These are phyloP conservation scores for Machimus atricapillus DNA, from an alignment of 2,888 invertebrate species.

Conservation along the genomic window DNA sequence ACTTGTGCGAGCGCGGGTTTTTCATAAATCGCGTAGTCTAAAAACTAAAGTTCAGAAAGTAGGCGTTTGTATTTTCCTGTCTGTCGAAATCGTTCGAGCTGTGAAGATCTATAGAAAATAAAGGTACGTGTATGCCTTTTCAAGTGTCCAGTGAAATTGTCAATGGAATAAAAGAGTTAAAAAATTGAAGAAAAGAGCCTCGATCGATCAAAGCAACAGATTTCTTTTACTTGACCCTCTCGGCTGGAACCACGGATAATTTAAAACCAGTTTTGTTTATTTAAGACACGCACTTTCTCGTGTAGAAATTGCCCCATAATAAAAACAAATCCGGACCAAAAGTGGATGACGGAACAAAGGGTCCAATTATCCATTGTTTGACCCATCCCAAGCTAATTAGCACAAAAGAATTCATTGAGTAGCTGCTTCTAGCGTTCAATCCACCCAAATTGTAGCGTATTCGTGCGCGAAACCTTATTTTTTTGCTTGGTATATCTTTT, in stretches of 20 bases:
- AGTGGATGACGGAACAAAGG: not conserved
- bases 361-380: constrained; percentile 1
- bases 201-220: not conserved
- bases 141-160: not conserved
- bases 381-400: not conserved
- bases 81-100: not conserved
- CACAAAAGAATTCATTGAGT: constrained; percentile 6
- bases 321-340: constrained; percentile 1
- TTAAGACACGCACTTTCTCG: not conserved
- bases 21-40: not conserved
- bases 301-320: not conserved
- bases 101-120: not conserved
- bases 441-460: not conserved
- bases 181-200: not conserved
- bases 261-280: constrained; percentile 13
- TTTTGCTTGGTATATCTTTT: not conserved
- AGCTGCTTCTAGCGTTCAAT: not conserved
- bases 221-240: not conserved
- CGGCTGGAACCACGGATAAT: not conserved
- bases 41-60: not conserved
- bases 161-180: not conserved
- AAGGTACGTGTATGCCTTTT: not conserved
- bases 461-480: not conserved
- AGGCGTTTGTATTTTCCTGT: not conserved
- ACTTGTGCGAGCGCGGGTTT: not conserved